Evolutionary conservation across 2,797 vertebrate species (phyloP).

Genomic region (Orientallactaga sibirica): DNA sequence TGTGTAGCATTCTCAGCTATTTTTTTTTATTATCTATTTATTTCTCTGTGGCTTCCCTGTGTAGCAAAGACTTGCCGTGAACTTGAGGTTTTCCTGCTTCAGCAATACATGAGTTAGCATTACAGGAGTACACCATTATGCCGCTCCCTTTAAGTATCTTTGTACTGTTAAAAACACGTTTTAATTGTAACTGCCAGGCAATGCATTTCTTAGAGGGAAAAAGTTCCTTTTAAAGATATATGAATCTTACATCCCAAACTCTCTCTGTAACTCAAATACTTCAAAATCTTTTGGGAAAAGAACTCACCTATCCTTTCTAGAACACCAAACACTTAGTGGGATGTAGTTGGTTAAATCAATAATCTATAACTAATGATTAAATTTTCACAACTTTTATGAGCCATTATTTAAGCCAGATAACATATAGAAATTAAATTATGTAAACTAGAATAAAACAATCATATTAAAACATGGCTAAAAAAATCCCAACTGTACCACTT

Average conservation of each 20-base stretch:
- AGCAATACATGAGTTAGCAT: neutral
- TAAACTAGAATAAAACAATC: neutral
- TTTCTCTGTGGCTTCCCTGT: neutral
- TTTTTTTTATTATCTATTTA: neutral
- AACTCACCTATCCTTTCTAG: neutral
- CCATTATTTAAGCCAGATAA: neutral
- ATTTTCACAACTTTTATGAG: neutral
- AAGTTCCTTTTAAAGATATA: neutral
- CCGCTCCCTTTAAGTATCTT: neutral
- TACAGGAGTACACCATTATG: neutral
- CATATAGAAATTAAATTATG: neutral
- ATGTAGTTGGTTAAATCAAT: rapidly evolving
- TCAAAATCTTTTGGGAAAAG: neutral
- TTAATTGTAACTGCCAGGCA: no score
- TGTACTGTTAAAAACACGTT: neutral
- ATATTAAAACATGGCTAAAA: neutral
- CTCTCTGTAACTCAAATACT: neutral
- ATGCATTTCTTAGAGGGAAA: no score
- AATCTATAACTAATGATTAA: neutral
- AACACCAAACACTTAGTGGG: neutral
- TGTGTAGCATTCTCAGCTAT: neutral
- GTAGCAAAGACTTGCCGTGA: no score
- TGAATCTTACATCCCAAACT: neutral
- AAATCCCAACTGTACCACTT: neutral
- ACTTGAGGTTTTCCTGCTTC: neutral